These are phyloP conservation scores for Ibidorhyncha struthersii DNA, from an alignment of 2,113 vertebrate genomes.

Conservation along the genomic window DNA sequence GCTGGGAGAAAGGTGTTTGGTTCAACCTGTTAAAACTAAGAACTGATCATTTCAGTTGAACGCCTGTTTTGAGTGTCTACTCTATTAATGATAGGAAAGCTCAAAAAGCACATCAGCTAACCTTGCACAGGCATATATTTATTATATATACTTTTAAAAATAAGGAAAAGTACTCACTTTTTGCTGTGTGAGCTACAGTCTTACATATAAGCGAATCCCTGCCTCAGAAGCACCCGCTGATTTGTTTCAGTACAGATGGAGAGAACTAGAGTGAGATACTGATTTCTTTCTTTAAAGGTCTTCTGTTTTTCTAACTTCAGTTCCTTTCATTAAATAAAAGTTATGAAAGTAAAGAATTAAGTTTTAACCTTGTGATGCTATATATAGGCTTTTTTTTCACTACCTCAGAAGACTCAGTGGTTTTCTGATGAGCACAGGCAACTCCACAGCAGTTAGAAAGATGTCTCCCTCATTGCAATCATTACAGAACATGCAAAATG, in stretches of 20 bases:
- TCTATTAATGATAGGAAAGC: background rate
- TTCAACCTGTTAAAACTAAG: background rate
- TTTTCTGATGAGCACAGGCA: background rate
- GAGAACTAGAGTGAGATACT: background rate
- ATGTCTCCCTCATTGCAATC: background rate
- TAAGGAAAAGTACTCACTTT: background rate
- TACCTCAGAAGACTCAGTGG: background rate
- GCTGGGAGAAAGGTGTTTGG: background rate
- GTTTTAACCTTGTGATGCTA: background rate
- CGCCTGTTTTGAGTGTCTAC: background rate
- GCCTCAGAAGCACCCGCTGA: background rate
- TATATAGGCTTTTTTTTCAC: background rate
- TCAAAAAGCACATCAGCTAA: background rate
- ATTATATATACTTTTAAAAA: background rate
- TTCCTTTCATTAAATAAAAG: background rate
- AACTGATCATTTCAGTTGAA: background rate
- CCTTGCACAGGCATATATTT: background rate
- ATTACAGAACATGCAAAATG: background rate
- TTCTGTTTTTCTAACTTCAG: background rate
- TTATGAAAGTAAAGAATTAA: background rate
- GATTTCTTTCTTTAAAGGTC: background rate
- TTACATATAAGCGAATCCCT: background rate
- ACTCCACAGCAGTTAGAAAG: background rate
- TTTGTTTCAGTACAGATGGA: background rate
- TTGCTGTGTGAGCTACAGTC: background rate